Evolutionary conservation across 2,797 vertebrate genomes (phyloP).

Genomic region (Brachyrhaphis roseni): DNA sequence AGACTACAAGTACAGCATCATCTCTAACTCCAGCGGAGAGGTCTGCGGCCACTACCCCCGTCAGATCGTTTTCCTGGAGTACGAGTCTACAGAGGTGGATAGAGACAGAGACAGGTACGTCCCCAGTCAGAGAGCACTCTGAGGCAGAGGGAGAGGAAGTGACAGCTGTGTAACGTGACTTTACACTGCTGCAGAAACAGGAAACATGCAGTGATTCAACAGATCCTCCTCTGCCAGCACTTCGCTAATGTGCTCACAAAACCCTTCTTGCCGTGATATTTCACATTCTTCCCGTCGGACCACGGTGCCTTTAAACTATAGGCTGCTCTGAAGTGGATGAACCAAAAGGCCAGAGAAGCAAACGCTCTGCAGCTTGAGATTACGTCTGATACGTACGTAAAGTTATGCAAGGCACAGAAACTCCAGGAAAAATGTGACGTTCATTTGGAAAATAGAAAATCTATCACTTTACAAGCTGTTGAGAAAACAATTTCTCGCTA

Average conservation of each 20-base stretch:
- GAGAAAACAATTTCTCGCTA: too few relatives aligned
- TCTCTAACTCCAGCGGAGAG: constrained; percentile 91
- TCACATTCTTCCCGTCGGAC: too few relatives aligned
- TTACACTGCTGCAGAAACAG: constrained; percentile 19
- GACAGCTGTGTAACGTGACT: constrained; percentile 34
- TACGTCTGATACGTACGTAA: too few relatives aligned
- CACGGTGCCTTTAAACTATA: too few relatives aligned
- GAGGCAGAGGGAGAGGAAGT: constrained; percentile 16
- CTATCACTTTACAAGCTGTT: too few relatives aligned
- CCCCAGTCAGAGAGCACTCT: background rate
- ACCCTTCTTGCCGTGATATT: too few relatives aligned
- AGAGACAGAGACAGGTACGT: constrained; percentile 90
- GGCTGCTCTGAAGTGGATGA: too few relatives aligned
- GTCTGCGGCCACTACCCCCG: constrained; percentile 95
- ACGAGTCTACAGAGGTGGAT: constrained; percentile 84
- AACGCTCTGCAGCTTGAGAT: too few relatives aligned
- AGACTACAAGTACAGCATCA: constrained; percentile 95
- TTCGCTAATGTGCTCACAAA: background rate
- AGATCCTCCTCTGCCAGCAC: background rate
- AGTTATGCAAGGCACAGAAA: background rate
- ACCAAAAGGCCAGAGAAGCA: too few relatives aligned
- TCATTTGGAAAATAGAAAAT: too few relatives aligned
- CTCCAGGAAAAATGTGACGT: background rate
- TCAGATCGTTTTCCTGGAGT: constrained; percentile 94
- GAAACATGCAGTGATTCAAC: constrained; percentile 2